Percentiles rank a stretch among this genome's conserved stretches.
phyloP scores from a whole-genome alignment of 2,797 vertebrate genomes.

The Manis javanica region DNA sequence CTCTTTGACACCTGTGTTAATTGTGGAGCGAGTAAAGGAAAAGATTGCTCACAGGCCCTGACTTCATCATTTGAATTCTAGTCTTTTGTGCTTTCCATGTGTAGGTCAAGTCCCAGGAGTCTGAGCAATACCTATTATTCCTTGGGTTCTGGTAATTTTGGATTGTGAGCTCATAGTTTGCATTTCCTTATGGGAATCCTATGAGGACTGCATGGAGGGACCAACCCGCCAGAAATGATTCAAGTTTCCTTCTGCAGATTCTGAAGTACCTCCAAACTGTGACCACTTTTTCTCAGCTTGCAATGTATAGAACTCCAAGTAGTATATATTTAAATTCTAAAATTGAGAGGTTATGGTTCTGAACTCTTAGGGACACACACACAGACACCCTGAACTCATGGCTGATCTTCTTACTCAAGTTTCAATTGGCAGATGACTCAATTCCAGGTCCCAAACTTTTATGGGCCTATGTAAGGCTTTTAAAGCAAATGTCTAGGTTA shows the following conservation, averaged over 20 bases:
- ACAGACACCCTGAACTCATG: not conserved
- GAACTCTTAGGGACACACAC: not conserved
- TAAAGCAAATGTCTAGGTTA: not conserved
- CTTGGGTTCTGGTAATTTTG: not conserved
- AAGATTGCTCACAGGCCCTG: not conserved
- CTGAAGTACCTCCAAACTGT: not conserved
- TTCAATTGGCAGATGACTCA: not conserved
- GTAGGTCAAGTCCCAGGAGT: not conserved
- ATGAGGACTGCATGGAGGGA: not conserved
- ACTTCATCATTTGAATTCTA: not conserved
- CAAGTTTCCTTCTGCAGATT: not conserved
- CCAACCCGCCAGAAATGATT: not conserved
- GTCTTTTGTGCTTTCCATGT: not conserved
- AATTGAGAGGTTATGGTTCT: not conserved
- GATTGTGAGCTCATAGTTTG: not conserved
- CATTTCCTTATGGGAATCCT: not conserved
- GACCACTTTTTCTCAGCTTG: not conserved
- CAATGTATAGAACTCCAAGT: not conserved
- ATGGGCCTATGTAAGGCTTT: not conserved
- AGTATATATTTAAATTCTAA: slow-evolving; percentile 1
- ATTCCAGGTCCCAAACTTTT: not conserved
- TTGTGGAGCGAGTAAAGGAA: slow-evolving; percentile 21
- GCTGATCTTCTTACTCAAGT: not conserved
- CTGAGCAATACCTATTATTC: not conserved
- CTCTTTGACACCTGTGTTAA: not conserved